Evolutionary conservation across 2,113 vertebrate species (phyloP), one percentile per base, ranked within the genome.

Genomic region (Gobio gobio): DNA sequence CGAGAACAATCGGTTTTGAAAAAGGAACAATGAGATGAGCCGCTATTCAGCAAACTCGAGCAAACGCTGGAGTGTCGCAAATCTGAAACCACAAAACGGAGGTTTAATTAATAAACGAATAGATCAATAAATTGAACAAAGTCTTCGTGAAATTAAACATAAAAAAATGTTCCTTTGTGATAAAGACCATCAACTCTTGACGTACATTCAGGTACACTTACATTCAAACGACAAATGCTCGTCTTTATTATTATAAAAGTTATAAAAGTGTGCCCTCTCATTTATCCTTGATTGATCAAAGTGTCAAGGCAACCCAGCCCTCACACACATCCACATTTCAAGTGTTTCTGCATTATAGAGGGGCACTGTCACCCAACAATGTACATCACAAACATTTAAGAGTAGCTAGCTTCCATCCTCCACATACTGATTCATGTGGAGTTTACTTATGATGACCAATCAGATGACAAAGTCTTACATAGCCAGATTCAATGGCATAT

Each of bases 231-330:
- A 72, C 79, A 61, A 79, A 56, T 45, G 63, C 87, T 85, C 1
- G 22, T 73, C 74, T 64, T 63, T 76, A 88, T 83, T 88, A 83
- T 86, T 64, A 29, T 29, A 83, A n/a, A 51, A 10, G 68, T 24
- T n/a, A 83, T 79, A 83, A 79, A 83, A 88, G 63, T 26, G 26
- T 56, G 14, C 54, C 58, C 5, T 68, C 80, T 86, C 51, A 81
- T 86, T 88, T 74, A 88, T 88, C 77, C 75, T 45, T 66, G 66
- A 84, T 79, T 80, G 85, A 88, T 88, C 82, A 88, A 86, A 86
- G 87, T 83, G 84, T 77, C 51, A 75, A 81, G 59, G 81, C 68
- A 82, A 72, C 22, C 1, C 47, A 68, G 51, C 47, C 26, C 79
- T 68, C 56, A 56, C 26, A 49, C 78, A 64, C 56, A 72, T 80